phyloP scores from a whole-genome alignment of 1,140 invertebrate species.

The Lepidotrigona ventralis region DNA sequence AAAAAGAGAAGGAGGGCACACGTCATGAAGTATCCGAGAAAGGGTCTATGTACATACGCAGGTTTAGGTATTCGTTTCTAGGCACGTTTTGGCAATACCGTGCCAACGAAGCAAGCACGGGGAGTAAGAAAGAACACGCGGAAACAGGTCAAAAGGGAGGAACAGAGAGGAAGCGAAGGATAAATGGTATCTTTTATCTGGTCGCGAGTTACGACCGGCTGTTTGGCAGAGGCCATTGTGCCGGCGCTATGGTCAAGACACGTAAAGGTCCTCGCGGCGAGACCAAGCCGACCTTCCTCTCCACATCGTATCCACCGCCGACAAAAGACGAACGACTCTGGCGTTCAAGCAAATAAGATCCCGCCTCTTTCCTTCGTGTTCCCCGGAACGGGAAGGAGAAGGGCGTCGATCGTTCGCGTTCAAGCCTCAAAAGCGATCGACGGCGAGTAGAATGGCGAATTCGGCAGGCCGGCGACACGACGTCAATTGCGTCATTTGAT shows the following conservation, averaged over 20 bases:
- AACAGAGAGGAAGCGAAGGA: constrained; percentile 6
- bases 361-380: background rate
- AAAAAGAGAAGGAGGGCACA: background rate
- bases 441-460: too few relatives aligned
- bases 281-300: constrained; percentile 28
- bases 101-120: background rate
- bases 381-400: too few relatives aligned
- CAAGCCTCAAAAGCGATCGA: too few relatives aligned
- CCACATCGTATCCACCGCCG: constrained; percentile 7
- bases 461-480: too few relatives aligned
- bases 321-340: constrained; percentile 37
- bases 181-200: constrained; percentile 57
- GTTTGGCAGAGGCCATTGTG: constrained; percentile 60
- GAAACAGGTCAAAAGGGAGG: constrained; percentile 15
- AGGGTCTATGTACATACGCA: constrained; percentile 4
- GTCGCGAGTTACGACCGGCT: constrained; percentile 62
- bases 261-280: constrained; percentile 49
- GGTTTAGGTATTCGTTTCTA: constrained; percentile 43
- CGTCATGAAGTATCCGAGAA: background rate
- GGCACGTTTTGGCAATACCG: constrained; percentile 54
- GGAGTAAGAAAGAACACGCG: constrained; percentile 34
- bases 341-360: constrained; percentile 38
- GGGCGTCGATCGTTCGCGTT: constrained; percentile 1
- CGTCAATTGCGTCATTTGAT: too few relatives aligned
- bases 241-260: constrained; percentile 61